phyloP scores from a whole-genome alignment of 2,888 invertebrate species.

The Quadroppia sp. region DNA sequence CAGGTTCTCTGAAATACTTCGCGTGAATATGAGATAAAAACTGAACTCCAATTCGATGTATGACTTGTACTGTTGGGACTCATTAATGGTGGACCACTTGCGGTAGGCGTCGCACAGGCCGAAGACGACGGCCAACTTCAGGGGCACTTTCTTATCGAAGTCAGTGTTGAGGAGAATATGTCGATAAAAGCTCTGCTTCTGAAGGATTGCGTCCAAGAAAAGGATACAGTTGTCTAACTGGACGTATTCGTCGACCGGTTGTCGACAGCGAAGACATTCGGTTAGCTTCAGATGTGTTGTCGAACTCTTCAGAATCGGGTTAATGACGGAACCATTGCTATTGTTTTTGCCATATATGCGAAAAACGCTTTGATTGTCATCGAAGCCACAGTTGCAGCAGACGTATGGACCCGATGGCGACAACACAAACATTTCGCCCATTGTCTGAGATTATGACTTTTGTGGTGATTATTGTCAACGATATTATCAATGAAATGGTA shows the following conservation, averaged over 20 bases:
- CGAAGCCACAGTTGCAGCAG: conserved; percentile 43
- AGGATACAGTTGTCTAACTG: conserved; percentile 42
- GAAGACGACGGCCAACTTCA: conserved; percentile 41
- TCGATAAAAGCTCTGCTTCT: conserved; percentile 41
- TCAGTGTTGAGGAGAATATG: conserved; percentile 41
- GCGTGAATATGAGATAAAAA: conserved; percentile 40
- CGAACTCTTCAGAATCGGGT: background rate
- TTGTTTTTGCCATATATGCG: conserved; percentile 40
- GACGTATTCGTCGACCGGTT: conserved; percentile 42
- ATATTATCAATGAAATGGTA: background rate
- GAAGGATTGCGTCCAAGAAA: conserved; percentile 41
- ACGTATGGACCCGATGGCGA: conserved; percentile 37
- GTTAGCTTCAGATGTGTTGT: conserved; percentile 36
- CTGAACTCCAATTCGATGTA: conserved; percentile 42
- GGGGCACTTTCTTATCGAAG: conserved; percentile 23
- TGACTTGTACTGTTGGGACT: conserved; percentile 9
- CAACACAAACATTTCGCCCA: conserved; percentile 40
- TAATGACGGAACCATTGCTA: conserved; percentile 6
- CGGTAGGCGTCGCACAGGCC: conserved; percentile 42
- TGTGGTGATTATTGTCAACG: no score
- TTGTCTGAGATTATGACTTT: background rate
- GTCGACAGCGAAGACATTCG: conserved; percentile 34
- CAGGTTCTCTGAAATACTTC: conserved; percentile 24
- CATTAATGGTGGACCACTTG: conserved; percentile 38
- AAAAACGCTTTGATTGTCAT: conserved; percentile 34